Evolutionary conservation across 2,888 invertebrate species (phyloP).

Genomic region (Napeogenes sylphis): DNA sequence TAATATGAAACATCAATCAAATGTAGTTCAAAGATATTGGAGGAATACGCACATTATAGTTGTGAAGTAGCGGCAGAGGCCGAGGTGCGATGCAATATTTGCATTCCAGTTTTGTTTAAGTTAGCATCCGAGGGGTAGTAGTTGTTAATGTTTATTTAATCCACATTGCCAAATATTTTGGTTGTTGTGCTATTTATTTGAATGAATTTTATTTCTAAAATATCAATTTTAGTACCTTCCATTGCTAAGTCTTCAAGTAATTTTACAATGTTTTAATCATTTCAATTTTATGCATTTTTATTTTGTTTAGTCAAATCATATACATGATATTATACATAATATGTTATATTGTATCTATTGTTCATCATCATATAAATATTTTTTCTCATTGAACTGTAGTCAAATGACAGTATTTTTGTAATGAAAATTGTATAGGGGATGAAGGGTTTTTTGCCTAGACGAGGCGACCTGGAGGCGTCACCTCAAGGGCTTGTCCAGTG

Average conservation of each 20-base stretch:
- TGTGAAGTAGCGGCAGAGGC: constrained; percentile 50
- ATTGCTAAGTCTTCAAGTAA: constrained; percentile 68
- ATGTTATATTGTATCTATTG: constrained; percentile 70
- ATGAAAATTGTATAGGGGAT: constrained; percentile 72
- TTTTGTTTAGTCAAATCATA: constrained; percentile 76
- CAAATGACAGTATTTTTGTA: constrained; percentile 80
- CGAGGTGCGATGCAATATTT: constrained; percentile 76
- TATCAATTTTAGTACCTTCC: constrained; percentile 74
- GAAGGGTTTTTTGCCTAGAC: constrained; percentile 66
- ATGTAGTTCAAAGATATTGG: constrained; percentile 68
- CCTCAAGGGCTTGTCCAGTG: constrained; percentile 28
- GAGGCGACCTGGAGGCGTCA: constrained; percentile 31
- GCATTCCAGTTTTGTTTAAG: constrained; percentile 77
- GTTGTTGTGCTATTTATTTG: constrained; percentile 74
- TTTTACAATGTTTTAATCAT: constrained; percentile 73
- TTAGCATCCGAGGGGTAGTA: constrained; percentile 66
- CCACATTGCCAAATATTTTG: constrained; percentile 75
- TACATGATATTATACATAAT: constrained; percentile 71
- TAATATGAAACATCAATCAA: constrained; percentile 65
- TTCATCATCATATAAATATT: constrained; percentile 70
- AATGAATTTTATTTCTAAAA: constrained; percentile 46
- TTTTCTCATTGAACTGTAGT: constrained; percentile 77
- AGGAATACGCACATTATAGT: constrained; percentile 50
- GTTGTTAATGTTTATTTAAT: constrained; percentile 70
- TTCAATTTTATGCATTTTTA: constrained; percentile 75